Base-by-base conservation (phyloP, 2,113 vertebrate genomes). In the Geothlypis trichas region DNA sequence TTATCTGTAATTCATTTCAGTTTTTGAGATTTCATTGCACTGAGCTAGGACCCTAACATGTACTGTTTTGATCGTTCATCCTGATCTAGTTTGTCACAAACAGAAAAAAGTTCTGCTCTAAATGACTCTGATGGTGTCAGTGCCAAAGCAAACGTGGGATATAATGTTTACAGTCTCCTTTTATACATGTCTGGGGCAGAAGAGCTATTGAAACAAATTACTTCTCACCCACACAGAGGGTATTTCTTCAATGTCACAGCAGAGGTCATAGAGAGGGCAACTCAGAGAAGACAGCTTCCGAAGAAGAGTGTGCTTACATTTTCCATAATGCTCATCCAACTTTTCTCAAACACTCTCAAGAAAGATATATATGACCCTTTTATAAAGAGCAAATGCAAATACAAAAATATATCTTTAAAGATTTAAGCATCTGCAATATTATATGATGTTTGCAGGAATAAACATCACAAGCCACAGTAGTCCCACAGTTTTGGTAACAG, bases 211-310 rank as follows among this genome's bases (percentile, higher is more conserved):
- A 97, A 96, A 86, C 86, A 96, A 97, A 96, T 96, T 89, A 92
- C 83, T 98, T 97, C 95, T 97, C 96, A 97, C 97, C 95, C 93
- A 87, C 90, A 93, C 33, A 33, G 92, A 97, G 75, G 55, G 88
- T 93, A 96, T 93, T 97, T 92, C 96, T 97, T 98, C 97, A 98
- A 49, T 96, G 97, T 97, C 97, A 97, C 51, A 87, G 84, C 4
- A 14, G 93, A 98, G 98, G 98, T 98, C 96, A 97, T 42, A 74
- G 84, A 94, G 72, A 97, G 98, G 97, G 95, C 97, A 98, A 51
- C 35, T 11, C 4, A 7, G 75, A 94, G 65, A 97, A 93, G 93
- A 91, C 68, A 76, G 87, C 73, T 93, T 93, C 88, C 2, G 8
- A 93, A 86, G 84, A 94, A 59, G 54, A 52, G 62, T 33, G 26